Evolutionary conservation across 1,140 invertebrate species (phyloP).

Genomic region (Oncopeltus fasciatus): DNA sequence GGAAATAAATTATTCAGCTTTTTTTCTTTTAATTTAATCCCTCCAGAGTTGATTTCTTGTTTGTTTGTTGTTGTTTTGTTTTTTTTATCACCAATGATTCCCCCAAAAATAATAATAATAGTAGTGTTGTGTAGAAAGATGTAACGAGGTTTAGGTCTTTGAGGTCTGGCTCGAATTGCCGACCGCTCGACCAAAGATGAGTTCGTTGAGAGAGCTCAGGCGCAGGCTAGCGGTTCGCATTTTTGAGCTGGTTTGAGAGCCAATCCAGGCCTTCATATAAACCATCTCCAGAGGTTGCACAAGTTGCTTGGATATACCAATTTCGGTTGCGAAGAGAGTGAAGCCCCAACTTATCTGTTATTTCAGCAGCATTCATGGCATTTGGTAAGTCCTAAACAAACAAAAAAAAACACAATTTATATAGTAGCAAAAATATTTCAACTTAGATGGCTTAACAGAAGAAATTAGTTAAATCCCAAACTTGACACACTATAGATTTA

Average conservation of each 20-base stretch:
- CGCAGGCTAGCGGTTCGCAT: constrained; percentile 22
- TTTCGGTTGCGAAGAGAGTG: constrained; percentile 31
- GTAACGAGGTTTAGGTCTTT: neutral
- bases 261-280: constrained; percentile 96
- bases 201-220: neutral
- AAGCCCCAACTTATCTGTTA: constrained; percentile 79
- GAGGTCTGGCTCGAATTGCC: neutral
- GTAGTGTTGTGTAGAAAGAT: neutral
- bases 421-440: too few species aligned
- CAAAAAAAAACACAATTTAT: too few species aligned
- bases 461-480: too few species aligned
- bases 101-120: constrained; percentile 5
- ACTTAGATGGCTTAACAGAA: too few species aligned
- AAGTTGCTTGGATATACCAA: constrained; percentile 95
- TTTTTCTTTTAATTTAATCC: neutral
- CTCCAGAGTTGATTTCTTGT: neutral
- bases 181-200: neutral
- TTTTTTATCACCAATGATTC: neutral
- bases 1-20: constrained; percentile 75
- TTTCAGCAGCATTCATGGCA: constrained; percentile 91
- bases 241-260: constrained; percentile 79
- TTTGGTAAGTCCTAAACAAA: constrained; percentile 70
- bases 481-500: too few species aligned
- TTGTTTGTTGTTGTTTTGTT: neutral
- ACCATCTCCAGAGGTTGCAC: constrained; percentile 91